phyloP scores from a whole-genome alignment of 2,888 invertebrate species.

The Scaptomyza flava region DNA sequence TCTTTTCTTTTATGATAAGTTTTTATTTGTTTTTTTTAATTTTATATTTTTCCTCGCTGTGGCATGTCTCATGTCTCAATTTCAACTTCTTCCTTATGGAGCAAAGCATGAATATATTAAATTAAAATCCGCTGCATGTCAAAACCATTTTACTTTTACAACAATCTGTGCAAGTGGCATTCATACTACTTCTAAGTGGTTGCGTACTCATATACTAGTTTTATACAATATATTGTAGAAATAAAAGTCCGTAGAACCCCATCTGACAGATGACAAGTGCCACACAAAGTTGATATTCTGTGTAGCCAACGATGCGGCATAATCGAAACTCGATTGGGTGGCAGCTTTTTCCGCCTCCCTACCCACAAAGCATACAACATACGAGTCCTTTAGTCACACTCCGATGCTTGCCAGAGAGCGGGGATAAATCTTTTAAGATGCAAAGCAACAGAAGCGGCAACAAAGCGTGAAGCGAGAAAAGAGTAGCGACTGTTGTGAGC shows the following conservation, averaged over 20 bases:
- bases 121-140: slow-evolving; percentile 30
- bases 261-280: slow-evolving; percentile 51
- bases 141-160: neutral
- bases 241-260: neutral
- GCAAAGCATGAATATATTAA: slow-evolving; percentile 32
- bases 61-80: slow-evolving; percentile 60
- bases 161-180: slow-evolving; percentile 7
- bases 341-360: slow-evolving; percentile 2
- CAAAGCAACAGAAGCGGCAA: slow-evolving; percentile 55
- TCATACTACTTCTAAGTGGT: slow-evolving; percentile 14
- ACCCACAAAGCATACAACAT: neutral
- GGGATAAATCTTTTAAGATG: slow-evolving; percentile 20
- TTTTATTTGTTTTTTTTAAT: slow-evolving; percentile 27
- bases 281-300: slow-evolving; percentile 41
- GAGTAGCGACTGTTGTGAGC: slow-evolving; percentile 30
- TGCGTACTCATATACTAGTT: neutral
- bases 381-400: slow-evolving; percentile 32
- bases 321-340: slow-evolving; percentile 58
- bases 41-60: slow-evolving; percentile 14
- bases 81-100: slow-evolving; percentile 24
- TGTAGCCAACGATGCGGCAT: slow-evolving; percentile 49
- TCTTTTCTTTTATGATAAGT: slow-evolving; percentile 39
- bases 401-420: neutral
- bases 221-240: neutral
- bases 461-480: slow-evolving; percentile 59